Base-by-base conservation (phyloP, 1,140 invertebrate genomes). In the Meloidogyne exigua region DNA sequence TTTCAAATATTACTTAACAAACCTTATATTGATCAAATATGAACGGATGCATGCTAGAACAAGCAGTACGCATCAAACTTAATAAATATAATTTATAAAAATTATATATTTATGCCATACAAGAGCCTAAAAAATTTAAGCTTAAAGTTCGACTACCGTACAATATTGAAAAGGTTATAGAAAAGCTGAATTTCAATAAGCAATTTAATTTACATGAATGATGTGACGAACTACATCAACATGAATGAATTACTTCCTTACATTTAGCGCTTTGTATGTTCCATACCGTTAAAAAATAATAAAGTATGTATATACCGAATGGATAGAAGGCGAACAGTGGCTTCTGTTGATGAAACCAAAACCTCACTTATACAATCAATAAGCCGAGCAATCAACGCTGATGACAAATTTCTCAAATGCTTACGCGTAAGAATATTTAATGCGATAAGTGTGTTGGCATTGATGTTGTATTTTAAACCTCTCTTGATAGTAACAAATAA, bases 351-450 rank as follows among this genome's bases (percentile, higher is more conserved):
- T 32, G 76, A 32, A 25, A 28, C 42, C 28, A 79, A 36, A 18
- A 74, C 69, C 15, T 63, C 25, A 26, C 44, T 32, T 11, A 42
- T n/a, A 18, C 76, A 49, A 25, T 39, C 65, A 67, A 79, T 28
- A 62, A 79, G 42, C 25, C 67, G 77, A 7, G 44, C 28, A 65
- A 76, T 32, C 2, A 79, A 49, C 25, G 79, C 57, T 23, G 82
- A 77, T 44, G 81, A 75, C 9, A 57, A 32, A 57, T 57, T n/a
- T 42, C 69, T 44, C 36, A 79, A 36, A 64, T 79, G 72, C 25
- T 80, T 81, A 15, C 81, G 78, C 11, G 78, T 78, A 12, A 79
- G 66, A 26, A 79, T 49, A 68, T 81, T 79, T 71, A 81, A 32
- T 13, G 78, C 78, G 21, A 75, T 81, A 42, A 79, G 65, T 26